A percentile compares a stretch with the other conserved stretches of the same genome.
These are phyloP conservation scores for Enoplosus armatus DNA, from an alignment of 2,797 vertebrate species.

Conservation along the genomic window DNA sequence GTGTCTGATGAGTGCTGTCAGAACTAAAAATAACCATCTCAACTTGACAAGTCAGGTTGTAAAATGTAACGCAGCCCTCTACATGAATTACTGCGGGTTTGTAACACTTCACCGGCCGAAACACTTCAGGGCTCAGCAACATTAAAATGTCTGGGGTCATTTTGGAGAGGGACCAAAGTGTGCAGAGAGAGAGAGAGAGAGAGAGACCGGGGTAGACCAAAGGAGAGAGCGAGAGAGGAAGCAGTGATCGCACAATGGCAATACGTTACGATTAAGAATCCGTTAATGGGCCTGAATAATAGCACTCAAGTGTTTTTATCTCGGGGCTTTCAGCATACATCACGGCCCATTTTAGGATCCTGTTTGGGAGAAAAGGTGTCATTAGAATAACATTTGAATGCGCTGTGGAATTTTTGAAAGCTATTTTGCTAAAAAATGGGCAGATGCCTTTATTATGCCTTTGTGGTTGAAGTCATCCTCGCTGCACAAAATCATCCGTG, in stretches of 20 bases:
- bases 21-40: slow-evolving; percentile 21
- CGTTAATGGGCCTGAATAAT: slow-evolving; percentile 43
- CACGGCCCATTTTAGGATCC: not conserved
- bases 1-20: not conserved
- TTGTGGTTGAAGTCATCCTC: not conserved
- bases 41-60: not conserved
- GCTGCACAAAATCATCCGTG: not conserved
- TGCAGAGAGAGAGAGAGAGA: no score
- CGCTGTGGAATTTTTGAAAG: slow-evolving; percentile 1
- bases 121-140: not conserved
- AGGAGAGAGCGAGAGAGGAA: slow-evolving; percentile 1
- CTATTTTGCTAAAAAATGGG: not conserved
- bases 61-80: slow-evolving; percentile 1
- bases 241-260: not conserved
- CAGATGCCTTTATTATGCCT: not conserved
- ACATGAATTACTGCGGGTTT: not conserved
- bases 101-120: not conserved
- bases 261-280: slow-evolving; percentile 34
- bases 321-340: slow-evolving; percentile 49
- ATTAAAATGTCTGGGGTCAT: not conserved
- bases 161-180: not conserved
- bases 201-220: not conserved
- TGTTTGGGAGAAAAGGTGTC: not conserved
- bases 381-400: slow-evolving; percentile 5
- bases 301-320: slow-evolving; percentile 30